Percentiles rank a stretch among this genome's conserved stretches.
Evolutionary conservation across 2,888 invertebrate genomes (phyloP).

Genomic region (Choreutis nemorana): DNA sequence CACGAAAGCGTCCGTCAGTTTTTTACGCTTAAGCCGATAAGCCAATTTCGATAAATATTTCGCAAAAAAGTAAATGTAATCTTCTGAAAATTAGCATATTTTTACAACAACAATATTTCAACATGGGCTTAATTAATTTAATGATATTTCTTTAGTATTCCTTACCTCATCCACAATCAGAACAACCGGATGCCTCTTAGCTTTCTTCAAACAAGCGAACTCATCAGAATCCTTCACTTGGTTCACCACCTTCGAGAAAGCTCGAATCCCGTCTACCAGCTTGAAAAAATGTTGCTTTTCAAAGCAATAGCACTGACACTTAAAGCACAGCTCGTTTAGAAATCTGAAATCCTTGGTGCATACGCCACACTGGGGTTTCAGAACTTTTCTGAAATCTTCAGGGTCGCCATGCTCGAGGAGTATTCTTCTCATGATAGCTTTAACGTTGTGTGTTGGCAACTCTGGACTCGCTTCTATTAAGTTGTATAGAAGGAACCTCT

Average conservation of each 20-base stretch:
- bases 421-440: constrained; percentile 40
- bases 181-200: constrained; percentile 68
- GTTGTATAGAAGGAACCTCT: constrained; percentile 45
- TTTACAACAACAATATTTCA: no score
- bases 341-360: constrained; percentile 34
- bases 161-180: constrained; percentile 74
- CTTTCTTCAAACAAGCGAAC: constrained; percentile 38
- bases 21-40: no score
- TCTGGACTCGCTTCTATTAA: constrained; percentile 34
- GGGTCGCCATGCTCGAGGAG: constrained; percentile 41
- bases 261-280: constrained; percentile 43
- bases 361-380: constrained; percentile 23
- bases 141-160: background rate
- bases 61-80: no score
- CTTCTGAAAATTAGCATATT: no score
- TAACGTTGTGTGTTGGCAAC: constrained; percentile 36
- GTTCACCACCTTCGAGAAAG: constrained; percentile 40
- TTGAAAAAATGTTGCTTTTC: constrained; percentile 36
- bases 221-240: constrained; percentile 39
- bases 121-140: no score
- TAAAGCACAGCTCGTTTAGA: constrained; percentile 34
- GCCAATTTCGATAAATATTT: no score
- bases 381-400: constrained; percentile 23
- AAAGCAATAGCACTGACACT: constrained; percentile 41
- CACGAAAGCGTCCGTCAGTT: no score